Base-by-base conservation (phyloP, 2,888 invertebrate genomes). In the Polydrusus tereticollis region DNA sequence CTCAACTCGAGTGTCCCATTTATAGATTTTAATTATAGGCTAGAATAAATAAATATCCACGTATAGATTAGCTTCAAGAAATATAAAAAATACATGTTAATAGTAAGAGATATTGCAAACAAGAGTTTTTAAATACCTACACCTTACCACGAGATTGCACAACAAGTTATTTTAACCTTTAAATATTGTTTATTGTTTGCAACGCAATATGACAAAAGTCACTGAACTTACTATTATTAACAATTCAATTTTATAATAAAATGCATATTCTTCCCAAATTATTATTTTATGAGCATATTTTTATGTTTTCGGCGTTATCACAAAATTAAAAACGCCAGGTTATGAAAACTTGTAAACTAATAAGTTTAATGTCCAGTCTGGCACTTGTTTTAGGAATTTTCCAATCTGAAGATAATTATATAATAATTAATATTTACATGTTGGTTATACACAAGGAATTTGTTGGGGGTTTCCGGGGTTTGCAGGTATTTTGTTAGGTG, bases 171-270 rank as follows among this genome's bases (percentile, higher is more conserved):
- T 55, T 29, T n/a, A 55, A 55, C 52, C 52, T 55, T 55, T 29
- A 55, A 29, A 55, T 55, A 55, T 14, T 52, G 52, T 52, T 52
- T 52, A 52, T 29, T 52, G 29, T 55, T 55, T 29, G 18, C 3
- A 52, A 52, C 29, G 8, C 29, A 55, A 55, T 14, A 29, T 18
- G 18, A 18, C 12, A 23, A 20, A 45, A 50, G 29, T 55, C 52
- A 55, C 29, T 18, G 52, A 55, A 55, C 52, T n/a, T n/a, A n/a
- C n/a, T 55, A 55, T 33, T 10, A 55, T 7, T 26, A 26, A 26
- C 14, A 50, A 50, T 26, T 0, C 8, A 20, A 45, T 1, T 20
- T 4, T 20, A 16, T 16, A 0, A 16, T 6, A 12, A 16, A 16
- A 41, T 2, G 36, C 2, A 8, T 36, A 36, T 10, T 5, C 36